Conservation (phyloP, 2,797 vertebrate species). For the Pseudopleuronectes americanus region DNA sequence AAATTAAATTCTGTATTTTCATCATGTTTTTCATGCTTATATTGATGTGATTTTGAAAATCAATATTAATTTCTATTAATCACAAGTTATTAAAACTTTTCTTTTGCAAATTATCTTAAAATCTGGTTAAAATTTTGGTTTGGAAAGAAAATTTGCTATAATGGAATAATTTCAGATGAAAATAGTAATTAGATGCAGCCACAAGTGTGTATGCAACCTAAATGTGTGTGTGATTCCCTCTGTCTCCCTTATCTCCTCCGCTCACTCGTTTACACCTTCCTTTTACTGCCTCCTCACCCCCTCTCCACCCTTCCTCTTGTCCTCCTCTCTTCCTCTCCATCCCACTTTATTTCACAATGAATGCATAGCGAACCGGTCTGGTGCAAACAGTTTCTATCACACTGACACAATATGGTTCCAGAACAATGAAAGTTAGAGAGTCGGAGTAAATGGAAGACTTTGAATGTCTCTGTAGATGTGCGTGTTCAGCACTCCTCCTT, state of each 20-base stretch:
- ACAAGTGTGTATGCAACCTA: no score
- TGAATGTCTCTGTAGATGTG: constrained; percentile 29
- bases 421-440: constrained; percentile 26
- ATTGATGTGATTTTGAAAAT: no score
- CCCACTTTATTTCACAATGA: constrained; percentile 37
- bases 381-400: neutral
- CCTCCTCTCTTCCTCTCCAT: neutral
- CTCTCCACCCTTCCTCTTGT: neutral
- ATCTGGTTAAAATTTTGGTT: no score
- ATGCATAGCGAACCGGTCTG: constrained; percentile 12
- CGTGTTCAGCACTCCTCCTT: constrained; percentile 52
- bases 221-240: neutral
- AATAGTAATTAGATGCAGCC: no score
- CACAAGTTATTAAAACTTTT: no score
- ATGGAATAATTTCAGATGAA: no score
- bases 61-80: no score
- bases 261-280: constrained; percentile 1
- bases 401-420: constrained; percentile 8
- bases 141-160: no score
- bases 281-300: neutral
- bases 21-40: no score
- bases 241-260: neutral
- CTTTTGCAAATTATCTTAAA: no score
- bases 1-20: neutral
- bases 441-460: constrained; percentile 17